A percentile compares a stretch with the other conserved stretches of the same genome.
These are phyloP conservation scores for Fukomys damarensis DNA, from an alignment of 2,113 vertebrate genomes.

Conservation along the genomic window DNA sequence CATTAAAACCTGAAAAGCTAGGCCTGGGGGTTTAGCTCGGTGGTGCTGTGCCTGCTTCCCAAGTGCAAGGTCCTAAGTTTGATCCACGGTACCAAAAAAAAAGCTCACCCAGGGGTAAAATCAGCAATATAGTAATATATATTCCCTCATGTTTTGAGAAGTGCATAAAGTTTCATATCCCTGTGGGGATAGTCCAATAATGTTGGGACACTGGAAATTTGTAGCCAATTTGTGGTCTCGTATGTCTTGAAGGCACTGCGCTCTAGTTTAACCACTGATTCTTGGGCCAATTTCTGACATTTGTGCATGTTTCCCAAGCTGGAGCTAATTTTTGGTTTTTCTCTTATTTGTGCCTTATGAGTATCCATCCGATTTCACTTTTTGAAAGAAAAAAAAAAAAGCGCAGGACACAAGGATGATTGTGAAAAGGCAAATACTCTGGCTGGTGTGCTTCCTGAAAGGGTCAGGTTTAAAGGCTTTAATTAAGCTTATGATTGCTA, in stretches of 20 bases:
- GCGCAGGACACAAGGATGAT: constrained; percentile 21
- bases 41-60: too few relatives aligned
- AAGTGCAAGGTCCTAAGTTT: too few relatives aligned
- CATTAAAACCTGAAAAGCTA: constrained; percentile 51
- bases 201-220: not conserved
- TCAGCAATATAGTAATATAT: not conserved
- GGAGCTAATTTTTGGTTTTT: constrained; percentile 27
- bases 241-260: not conserved
- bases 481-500: constrained; percentile 55
- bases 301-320: constrained; percentile 5
- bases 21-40: too few relatives aligned
- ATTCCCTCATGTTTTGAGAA: constrained; percentile 40
- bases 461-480: constrained; percentile 45
- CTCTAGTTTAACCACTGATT: not conserved
- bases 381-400: constrained; percentile 39
- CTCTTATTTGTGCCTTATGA: constrained; percentile 24
- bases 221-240: not conserved
- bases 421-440: constrained; percentile 44
- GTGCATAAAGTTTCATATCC: not conserved
- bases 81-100: not conserved
- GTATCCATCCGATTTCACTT: constrained; percentile 2
- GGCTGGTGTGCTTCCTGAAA: not conserved
- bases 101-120: constrained; percentile 11
- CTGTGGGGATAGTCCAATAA: not conserved
- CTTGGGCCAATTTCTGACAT: not conserved